A percentile compares a stretch with the other conserved stretches of the same genome.
phyloP scores from a whole-genome alignment of 2,797 vertebrate genomes.

The Peromyscus attwateri region DNA sequence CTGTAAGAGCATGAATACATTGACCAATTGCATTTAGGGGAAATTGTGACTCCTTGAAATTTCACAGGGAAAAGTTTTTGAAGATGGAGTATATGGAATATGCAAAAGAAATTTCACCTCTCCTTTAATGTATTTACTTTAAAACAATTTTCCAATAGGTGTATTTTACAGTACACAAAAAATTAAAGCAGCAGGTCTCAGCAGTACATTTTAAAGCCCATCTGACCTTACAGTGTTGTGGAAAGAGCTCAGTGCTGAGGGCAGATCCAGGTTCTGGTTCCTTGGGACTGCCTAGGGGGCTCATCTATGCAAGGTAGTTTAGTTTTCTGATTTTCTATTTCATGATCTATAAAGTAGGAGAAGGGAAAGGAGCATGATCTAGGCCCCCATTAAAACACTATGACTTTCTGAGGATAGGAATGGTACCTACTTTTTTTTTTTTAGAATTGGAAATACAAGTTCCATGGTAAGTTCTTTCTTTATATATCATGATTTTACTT shows the following conservation, averaged over 20 bases:
- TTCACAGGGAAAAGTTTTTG: neutral
- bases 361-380: neutral
- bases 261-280: neutral
- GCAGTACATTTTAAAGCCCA: neutral
- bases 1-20: neutral
- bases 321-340: neutral
- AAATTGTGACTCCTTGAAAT: neutral
- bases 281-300: neutral
- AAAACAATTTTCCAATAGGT: slow-evolving; percentile 9
- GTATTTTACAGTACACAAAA: neutral
- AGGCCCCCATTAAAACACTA: neutral
- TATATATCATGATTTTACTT: slow-evolving; percentile 34
- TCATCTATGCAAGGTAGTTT: neutral
- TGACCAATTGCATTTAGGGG: neutral
- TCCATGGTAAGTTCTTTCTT: neutral
- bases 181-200: neutral
- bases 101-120: neutral
- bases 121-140: neutral
- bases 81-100: neutral
- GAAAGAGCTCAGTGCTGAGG: neutral
- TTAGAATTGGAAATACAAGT: neutral
- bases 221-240: neutral
- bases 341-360: neutral
- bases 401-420: neutral
- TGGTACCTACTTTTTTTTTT: neutral